Percentiles rank a stretch among this genome's conserved stretches.
Conservation (phyloP, 2,113 vertebrate species). For the Verasper variegatus region DNA sequence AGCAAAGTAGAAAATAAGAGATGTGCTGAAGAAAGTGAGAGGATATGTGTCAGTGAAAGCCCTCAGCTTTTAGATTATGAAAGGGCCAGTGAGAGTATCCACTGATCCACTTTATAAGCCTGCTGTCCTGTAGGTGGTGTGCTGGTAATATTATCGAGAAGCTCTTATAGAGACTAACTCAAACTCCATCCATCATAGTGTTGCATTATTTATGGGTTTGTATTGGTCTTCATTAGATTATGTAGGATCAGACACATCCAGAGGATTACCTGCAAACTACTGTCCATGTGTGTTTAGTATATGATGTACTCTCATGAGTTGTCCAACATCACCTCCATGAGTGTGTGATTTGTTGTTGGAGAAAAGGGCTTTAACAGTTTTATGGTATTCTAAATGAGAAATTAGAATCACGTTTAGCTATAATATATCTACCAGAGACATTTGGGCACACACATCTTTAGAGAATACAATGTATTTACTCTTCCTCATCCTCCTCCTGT, state of each 20-base stretch:
- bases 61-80: constrained; percentile 20
- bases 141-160: constrained; percentile 44
- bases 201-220: constrained; percentile 51
- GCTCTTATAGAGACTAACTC: constrained; percentile 20
- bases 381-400: not conserved
- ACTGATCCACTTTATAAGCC: constrained; percentile 32
- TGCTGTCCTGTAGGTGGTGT: constrained; percentile 38
- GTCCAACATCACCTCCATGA: constrained; percentile 6
- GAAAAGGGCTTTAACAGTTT: not conserved
- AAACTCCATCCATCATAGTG: constrained; percentile 24
- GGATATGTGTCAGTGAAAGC: constrained; percentile 8
- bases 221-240: constrained; percentile 47
- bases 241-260: constrained; percentile 22
- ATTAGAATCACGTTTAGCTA: not conserved
- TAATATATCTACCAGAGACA: not conserved
- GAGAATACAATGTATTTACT: not conserved
- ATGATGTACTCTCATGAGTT: constrained; percentile 17
- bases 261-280: constrained; percentile 22
- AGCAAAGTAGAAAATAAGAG: not conserved
- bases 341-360: constrained; percentile 11
- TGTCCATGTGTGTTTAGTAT: constrained; percentile 21
- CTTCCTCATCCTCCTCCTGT: not conserved
- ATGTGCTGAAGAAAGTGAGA: constrained; percentile 33
- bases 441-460: not conserved
- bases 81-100: constrained; percentile 24